Evolutionary conservation across 2,888 invertebrate species (phyloP), one percentile per base, ranked within the genome.

Genomic region (Ormia ochracea): DNA sequence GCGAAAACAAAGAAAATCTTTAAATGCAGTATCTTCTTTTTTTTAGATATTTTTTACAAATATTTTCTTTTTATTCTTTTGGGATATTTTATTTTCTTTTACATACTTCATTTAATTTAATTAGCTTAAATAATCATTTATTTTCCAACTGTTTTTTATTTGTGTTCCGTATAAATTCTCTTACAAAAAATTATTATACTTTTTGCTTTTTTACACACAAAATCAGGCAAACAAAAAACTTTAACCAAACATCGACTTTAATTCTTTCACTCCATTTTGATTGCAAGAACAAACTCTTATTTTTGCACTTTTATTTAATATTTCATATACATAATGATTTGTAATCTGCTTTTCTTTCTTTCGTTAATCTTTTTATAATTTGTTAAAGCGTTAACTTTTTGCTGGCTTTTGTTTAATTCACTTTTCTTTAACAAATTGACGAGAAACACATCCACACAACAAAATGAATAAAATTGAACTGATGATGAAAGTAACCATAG

Each of bases 391-490:
- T 63, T 19, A 7, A 41, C 23, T 19, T 3, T 36, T 19, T 21
- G 23, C 41, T 56, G 41, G 21, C 19, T 68, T 54, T 68, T n/a
- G n/a, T n/a, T 74, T 48, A 38, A 50, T 58, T 48, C 61, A 73
- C 73, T 73, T 63, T 61, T 78, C 48, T 21, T 54, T 3, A 63
- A 69, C 36, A 63, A 73, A 56, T 63, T 12, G 21, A 48, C 23
- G 50, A 61, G 54, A 54, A 63, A 33, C 48, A 26, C 74, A 68
- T 65, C 78, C 78, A 69, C 73, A 69, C 56, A 23, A 63, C 63
- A 41, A 74, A 74, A 74, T 74, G 61, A 69, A 78, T 78, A 50
- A 74, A 74, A 69, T 69, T 69, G 63, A 48, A 78, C 78, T 78
- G 74, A 74, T 69, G 17, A 31, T 4, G 21, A 73, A 70, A 70